Evolutionary conservation across 2,113 vertebrate species (phyloP).

Genomic region (Prinia subflava): DNA sequence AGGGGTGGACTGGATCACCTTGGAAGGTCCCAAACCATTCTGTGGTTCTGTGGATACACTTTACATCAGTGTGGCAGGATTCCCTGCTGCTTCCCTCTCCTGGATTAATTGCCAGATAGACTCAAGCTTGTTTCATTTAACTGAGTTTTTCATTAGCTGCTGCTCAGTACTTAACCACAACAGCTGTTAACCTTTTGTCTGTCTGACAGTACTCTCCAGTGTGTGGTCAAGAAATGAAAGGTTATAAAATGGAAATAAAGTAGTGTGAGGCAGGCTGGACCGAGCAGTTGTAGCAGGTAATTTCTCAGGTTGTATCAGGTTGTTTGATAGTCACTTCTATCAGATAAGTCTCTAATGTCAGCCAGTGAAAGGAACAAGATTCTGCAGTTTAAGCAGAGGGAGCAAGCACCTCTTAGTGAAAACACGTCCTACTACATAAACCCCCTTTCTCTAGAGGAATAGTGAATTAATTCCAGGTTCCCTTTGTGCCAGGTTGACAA

Average conservation of each 20-base stretch:
- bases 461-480: rapidly evolving
- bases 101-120: not conserved
- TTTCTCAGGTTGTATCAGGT: not conserved
- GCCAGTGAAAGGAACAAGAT: not conserved
- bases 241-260: not conserved
- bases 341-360: not conserved
- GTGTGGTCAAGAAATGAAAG: not conserved
- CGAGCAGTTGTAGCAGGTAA: not conserved
- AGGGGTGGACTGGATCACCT: not conserved
- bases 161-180: not conserved
- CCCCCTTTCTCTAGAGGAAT: not conserved
- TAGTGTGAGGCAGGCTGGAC: not conserved
- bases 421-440: not conserved
- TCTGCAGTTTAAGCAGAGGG: not conserved
- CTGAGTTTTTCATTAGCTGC: not conserved
- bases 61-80: not conserved
- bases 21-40: not conserved
- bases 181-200: not conserved
- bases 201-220: not conserved
- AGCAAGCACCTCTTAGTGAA: not conserved
- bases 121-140: not conserved
- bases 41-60: not conserved
- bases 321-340: not conserved
- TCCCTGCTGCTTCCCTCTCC: not conserved
- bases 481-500: slow-evolving; percentile 86